These are phyloP conservation scores for Gallinago undulata DNA, from an alignment of 2,113 vertebrate species.

Conservation along the genomic window DNA sequence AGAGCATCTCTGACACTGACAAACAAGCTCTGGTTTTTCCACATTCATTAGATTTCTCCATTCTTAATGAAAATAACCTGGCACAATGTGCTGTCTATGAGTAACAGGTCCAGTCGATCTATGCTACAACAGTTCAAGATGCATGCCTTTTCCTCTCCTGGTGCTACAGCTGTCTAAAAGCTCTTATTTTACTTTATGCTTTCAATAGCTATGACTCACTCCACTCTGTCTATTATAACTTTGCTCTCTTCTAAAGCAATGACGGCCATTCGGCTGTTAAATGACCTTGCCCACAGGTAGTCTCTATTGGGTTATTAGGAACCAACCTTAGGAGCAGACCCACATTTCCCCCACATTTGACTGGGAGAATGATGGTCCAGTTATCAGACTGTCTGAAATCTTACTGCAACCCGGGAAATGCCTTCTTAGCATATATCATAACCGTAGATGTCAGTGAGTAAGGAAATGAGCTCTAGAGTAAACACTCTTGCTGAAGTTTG, in stretches of 20 bases:
- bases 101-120: background rate
- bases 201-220: background rate
- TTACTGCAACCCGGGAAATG: background rate
- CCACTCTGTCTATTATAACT: background rate
- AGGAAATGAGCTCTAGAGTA: constrained; percentile 9
- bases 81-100: background rate
- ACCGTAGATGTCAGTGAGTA: background rate
- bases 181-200: constrained; percentile 8
- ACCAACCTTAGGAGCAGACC: background rate
- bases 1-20: background rate
- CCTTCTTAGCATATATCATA: constrained; percentile 33
- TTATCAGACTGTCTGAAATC: background rate
- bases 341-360: constrained; percentile 9
- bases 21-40: background rate
- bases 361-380: background rate
- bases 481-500: constrained; percentile 27
- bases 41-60: background rate
- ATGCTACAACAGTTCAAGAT: background rate
- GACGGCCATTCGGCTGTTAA: background rate
- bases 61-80: background rate
- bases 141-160: background rate
- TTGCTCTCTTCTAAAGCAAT: background rate
- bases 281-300: constrained; percentile 54
- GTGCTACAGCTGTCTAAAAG: background rate
- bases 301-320: constrained; percentile 9